phyloP scores from a whole-genome alignment of 1,140 invertebrate species.

The Papilio polyxenes region DNA sequence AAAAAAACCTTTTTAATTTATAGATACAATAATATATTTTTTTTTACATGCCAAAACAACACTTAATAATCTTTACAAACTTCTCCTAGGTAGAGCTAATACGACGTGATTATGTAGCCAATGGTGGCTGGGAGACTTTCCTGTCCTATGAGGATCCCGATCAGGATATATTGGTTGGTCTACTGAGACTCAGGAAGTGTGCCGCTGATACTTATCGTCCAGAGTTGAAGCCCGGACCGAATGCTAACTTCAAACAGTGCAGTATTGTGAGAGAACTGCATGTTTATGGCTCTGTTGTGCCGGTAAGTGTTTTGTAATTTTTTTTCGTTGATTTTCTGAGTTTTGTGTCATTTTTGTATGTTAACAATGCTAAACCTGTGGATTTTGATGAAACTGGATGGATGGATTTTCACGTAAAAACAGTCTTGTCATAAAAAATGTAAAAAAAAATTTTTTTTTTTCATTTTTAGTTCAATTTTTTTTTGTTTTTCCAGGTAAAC shows the following conservation, averaged over 20 bases:
- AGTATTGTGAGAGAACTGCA: constrained; percentile 98
- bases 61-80: neutral
- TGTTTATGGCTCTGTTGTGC: constrained; percentile 98
- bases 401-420: too few species aligned
- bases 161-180: constrained; percentile 97
- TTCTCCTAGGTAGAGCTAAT: constrained; percentile 90
- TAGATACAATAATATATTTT: too few species aligned
- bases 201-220: constrained; percentile 93
- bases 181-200: constrained; percentile 96
- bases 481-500: constrained; percentile 78
- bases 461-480: constrained; percentile 6
- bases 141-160: constrained; percentile 98
- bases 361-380: too few species aligned
- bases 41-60: too few species aligned
- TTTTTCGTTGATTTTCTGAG: too few species aligned
- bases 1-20: too few species aligned
- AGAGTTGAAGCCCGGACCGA: constrained; percentile 86
- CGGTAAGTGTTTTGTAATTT: constrained; percentile 82
- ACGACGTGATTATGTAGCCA: constrained; percentile 97
- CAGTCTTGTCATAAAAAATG: too few species aligned
- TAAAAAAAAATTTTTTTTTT: too few species aligned
- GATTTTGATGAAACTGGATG: too few species aligned
- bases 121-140: constrained; percentile 99
- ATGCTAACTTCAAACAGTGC: constrained; percentile 82
- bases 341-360: neutral